Evolutionary conservation across 2,113 vertebrate species (phyloP).

Genomic region (Rhizomys pruinosus): DNA sequence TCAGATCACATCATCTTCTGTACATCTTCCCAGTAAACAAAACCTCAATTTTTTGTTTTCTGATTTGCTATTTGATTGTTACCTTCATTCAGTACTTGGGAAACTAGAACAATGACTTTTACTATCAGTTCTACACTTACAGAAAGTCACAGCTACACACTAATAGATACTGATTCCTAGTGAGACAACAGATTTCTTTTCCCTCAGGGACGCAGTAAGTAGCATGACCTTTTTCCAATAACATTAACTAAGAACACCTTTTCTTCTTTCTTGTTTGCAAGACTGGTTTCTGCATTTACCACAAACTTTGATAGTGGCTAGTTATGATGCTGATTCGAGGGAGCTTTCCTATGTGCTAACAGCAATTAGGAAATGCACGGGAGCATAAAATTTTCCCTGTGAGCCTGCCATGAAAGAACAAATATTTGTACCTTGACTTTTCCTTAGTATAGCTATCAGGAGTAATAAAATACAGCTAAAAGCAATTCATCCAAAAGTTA

Average conservation of each 20-base stretch:
- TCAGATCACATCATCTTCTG: not conserved
- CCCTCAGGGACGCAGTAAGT: constrained; percentile 4
- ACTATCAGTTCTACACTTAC: not conserved
- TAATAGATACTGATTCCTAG: not conserved
- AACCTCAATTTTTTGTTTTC: not conserved
- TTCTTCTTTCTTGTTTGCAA: not conserved
- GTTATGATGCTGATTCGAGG: not conserved
- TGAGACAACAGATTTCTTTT: not conserved
- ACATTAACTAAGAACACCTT: not conserved
- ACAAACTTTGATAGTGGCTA: not conserved
- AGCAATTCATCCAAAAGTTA: not conserved
- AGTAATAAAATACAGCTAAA: not conserved
- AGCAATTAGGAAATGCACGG: not conserved
- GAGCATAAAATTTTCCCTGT: not conserved
- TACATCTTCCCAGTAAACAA: not conserved
- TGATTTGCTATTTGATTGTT: not conserved
- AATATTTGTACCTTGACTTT: not conserved
- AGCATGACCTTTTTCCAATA: not conserved
- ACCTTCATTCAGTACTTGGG: not conserved
- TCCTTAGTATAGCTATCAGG: not conserved
- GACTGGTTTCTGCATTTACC: not conserved
- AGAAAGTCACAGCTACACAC: not conserved
- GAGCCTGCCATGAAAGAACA: not conserved
- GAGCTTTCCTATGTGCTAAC: not conserved
- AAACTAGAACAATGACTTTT: not conserved